These are phyloP conservation scores for Oxystoma pomonae DNA, from an alignment of 2,888 invertebrate species.

Conservation along the genomic window DNA sequence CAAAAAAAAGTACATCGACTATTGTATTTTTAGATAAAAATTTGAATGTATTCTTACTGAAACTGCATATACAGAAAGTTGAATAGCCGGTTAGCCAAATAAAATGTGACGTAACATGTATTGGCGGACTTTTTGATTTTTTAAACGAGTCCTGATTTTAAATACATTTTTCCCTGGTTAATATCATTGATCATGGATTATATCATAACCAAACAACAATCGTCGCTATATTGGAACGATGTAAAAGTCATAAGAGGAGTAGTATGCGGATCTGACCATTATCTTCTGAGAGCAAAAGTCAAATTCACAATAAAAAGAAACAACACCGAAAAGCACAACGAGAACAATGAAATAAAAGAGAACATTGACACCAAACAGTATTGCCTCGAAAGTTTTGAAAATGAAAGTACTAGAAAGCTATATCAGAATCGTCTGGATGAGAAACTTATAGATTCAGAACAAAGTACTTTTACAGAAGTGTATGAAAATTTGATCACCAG, in stretches of 20 bases:
- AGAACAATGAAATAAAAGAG: background rate
- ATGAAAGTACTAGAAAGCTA: background rate
- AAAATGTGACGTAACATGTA: too few species aligned
- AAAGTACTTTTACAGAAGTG: background rate
- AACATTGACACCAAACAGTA: background rate
- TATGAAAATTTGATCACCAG: background rate
- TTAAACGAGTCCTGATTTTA: too few species aligned
- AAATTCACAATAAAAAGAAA: background rate
- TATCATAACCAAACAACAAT: background rate
- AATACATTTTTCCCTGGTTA: too few species aligned
- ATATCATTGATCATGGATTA: too few species aligned
- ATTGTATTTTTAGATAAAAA: too few species aligned
- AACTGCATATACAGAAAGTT: too few species aligned
- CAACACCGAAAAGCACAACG: background rate
- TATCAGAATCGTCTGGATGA: background rate
- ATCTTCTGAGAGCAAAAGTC: background rate
- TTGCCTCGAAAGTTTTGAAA: background rate
- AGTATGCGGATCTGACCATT: background rate
- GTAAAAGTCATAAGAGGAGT: background rate
- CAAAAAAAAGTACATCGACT: too few species aligned
- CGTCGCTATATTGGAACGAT: background rate
- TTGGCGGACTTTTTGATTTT: too few species aligned
- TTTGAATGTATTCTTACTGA: too few species aligned
- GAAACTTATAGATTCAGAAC: background rate
- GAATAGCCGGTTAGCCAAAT: too few species aligned